A percentile compares a stretch with the other conserved stretches of the same genome.
Conservation (phyloP, 2,888 invertebrate genomes). For the Coecobrya sp. region DNA sequence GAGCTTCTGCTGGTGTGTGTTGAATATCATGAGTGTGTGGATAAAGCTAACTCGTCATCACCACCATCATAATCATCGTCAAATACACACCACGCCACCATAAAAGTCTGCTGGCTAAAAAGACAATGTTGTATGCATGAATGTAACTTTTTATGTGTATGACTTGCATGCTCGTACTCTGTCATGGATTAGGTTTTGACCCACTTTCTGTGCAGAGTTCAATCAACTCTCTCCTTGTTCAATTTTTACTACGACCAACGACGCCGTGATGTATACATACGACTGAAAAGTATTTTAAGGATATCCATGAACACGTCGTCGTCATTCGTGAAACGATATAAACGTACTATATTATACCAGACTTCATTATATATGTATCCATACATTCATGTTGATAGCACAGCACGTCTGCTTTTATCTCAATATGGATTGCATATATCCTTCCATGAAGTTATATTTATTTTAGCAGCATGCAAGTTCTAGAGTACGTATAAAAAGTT, state of each 20-base stretch:
- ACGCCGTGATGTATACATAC: constrained; percentile 43
- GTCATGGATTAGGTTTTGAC: constrained; percentile 83
- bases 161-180: constrained; percentile 78
- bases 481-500: constrained; percentile 30
- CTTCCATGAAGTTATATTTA: constrained; percentile 20
- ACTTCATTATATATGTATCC: constrained; percentile 23
- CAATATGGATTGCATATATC: constrained; percentile 55
- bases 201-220: constrained; percentile 85
- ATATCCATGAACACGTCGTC: constrained; percentile 77
- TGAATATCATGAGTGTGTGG: not conserved
- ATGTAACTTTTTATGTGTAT: constrained; percentile 68
- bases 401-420: constrained; percentile 46
- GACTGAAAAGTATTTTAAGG: constrained; percentile 68
- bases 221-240: constrained; percentile 85
- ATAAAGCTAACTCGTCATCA: constrained; percentile 52
- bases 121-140: constrained; percentile 66
- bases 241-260: constrained; percentile 80
- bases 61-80: constrained; percentile 45
- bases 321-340: constrained; percentile 63
- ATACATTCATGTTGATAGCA: constrained; percentile 6
- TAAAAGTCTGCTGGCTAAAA: constrained; percentile 53
- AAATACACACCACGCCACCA: constrained; percentile 25
- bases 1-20: not conserved
- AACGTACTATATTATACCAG: constrained; percentile 50
- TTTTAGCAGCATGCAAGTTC: constrained; percentile 51